phyloP scores from a whole-genome alignment of 2,888 invertebrate genomes.

The Tetheella fluctuosa region DNA sequence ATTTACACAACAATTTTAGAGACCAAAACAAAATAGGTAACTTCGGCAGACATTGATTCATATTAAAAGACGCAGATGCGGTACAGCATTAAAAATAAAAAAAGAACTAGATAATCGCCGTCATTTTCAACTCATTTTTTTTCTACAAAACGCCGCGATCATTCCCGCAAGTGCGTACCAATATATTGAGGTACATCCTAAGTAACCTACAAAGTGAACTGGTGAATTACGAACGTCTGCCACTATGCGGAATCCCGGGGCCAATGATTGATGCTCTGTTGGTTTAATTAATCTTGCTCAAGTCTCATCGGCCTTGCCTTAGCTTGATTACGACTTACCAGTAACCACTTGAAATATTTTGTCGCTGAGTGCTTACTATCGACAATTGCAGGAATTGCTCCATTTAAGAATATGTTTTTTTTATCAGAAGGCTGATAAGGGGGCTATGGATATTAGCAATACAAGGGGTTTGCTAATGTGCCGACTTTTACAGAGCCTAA shows the following conservation, averaged over 20 bases:
- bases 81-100: no score
- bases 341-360: constrained; percentile 43
- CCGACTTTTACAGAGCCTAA: no score
- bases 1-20: no score
- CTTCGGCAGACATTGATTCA: no score
- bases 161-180: constrained; percentile 22
- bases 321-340: constrained; percentile 61
- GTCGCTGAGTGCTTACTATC: constrained; percentile 36
- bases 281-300: constrained; percentile 80
- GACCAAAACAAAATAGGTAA: no score
- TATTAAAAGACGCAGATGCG: no score
- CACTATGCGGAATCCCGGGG: constrained; percentile 52
- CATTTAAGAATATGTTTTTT: no score
- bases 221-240: constrained; percentile 48
- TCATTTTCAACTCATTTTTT: neutral
- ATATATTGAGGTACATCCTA: constrained; percentile 29
- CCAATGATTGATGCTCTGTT: constrained; percentile 74
- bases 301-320: constrained; percentile 48
- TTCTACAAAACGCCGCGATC: neutral
- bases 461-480: no score
- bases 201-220: constrained; percentile 48
- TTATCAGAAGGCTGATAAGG: no score
- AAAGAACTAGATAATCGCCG: no score
- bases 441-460: no score
- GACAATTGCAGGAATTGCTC: constrained; percentile 10